These are phyloP conservation scores for Actenoides hombroni DNA, from an alignment of 2,113 vertebrate species.

Conservation along the genomic window DNA sequence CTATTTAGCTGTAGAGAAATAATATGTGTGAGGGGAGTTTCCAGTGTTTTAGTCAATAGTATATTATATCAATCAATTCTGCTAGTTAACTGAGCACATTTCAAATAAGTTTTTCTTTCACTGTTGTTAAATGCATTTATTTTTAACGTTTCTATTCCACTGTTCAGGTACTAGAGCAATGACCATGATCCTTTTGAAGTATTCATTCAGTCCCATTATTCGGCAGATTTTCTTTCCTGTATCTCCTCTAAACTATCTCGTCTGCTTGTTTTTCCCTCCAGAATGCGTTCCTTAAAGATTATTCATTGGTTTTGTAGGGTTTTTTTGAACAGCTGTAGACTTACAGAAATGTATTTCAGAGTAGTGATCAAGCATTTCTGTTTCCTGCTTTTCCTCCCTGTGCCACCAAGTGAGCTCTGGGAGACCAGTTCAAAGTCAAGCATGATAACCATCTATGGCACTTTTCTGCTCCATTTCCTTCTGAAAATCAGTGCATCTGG, in stretches of 20 bases:
- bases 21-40: background rate
- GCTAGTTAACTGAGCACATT: background rate
- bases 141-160: background rate
- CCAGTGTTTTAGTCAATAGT: background rate
- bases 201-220: background rate
- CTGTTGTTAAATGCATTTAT: background rate
- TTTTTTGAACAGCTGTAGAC: background rate
- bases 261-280: background rate
- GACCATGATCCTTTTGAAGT: background rate
- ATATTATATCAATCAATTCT: background rate
- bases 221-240: background rate
- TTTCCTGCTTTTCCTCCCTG: background rate
- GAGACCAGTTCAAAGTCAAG: background rate
- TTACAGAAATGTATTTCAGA: background rate
- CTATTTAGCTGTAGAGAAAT: background rate
- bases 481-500: background rate
- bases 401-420: background rate
- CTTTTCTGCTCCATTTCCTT: background rate
- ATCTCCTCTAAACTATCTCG: background rate
- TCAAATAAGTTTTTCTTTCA: background rate
- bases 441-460: background rate
- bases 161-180: background rate
- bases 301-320: background rate
- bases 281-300: background rate
- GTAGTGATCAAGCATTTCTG: background rate